Conservation (phyloP, 1,140 invertebrate genomes). For the Holotrichia oblita region DNA sequence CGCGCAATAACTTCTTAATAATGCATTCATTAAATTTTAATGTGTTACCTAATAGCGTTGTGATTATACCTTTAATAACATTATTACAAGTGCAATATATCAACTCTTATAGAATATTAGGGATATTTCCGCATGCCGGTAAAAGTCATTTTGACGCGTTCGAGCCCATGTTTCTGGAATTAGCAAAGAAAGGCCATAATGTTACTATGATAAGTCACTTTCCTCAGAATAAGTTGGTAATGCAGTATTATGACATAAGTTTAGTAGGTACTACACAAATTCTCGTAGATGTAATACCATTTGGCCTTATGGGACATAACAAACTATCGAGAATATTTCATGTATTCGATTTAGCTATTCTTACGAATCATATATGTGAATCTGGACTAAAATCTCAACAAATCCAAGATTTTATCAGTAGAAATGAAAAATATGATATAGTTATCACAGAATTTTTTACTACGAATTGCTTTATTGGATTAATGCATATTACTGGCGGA, state of each 20-base stretch:
- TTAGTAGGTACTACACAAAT: constrained; percentile 42
- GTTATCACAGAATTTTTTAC: constrained; percentile 74
- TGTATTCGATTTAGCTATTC: constrained; percentile 3
- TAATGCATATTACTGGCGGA: constrained; percentile 62
- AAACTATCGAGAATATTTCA: constrained; percentile 37
- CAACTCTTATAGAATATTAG: constrained; percentile 47
- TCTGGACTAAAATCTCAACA: constrained; percentile 42
- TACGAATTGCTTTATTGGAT: constrained; percentile 71
- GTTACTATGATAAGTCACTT: constrained; percentile 76
- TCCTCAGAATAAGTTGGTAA: constrained; percentile 61
- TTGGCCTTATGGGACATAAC: constrained; percentile 21
- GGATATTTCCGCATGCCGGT: constrained; percentile 47
- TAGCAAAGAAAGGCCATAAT: constrained; percentile 71
- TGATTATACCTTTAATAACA: neutral
- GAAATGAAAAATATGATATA: constrained; percentile 67
- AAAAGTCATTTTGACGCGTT: constrained; percentile 67
- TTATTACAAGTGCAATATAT: neutral
- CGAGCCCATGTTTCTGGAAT: constrained; percentile 69
- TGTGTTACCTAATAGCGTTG: no score
- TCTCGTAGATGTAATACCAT: constrained; percentile 22
- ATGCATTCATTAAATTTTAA: no score
- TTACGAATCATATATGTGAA: constrained; percentile 60
- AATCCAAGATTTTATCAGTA: constrained; percentile 50
- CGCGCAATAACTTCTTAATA: no score
- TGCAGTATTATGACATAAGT: constrained; percentile 59